Conservation (phyloP, 2,113 vertebrate genomes). For the Chascanopsetta lugubris region DNA sequence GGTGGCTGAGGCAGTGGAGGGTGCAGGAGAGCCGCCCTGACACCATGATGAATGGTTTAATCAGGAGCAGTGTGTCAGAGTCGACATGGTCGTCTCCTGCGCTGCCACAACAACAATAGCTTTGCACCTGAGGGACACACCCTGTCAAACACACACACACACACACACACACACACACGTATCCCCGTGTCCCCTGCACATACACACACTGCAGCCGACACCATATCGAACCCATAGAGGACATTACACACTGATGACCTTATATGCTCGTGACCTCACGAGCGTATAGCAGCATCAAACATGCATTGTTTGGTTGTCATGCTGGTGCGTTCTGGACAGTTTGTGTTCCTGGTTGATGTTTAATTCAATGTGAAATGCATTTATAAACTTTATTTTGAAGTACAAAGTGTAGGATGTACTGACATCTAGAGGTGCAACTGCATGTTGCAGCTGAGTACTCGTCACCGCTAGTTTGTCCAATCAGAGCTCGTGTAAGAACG, state of each 20-base stretch:
- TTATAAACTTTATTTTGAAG: no score
- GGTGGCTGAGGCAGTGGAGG: slow-evolving; percentile 40
- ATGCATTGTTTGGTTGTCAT: no score
- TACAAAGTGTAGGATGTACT: no score
- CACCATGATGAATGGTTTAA: slow-evolving; percentile 73
- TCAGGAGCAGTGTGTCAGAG: slow-evolving; percentile 61
- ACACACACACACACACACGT: slow-evolving; percentile 31
- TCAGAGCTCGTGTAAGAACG: no score
- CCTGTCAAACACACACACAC: slow-evolving; percentile 46
- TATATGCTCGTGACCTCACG: no score
- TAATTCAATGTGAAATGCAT: no score
- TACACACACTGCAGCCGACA: slow-evolving; percentile 14
- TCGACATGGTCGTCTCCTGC: slow-evolving; percentile 42
- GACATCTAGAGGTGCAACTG: no score
- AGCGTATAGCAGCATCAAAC: no score
- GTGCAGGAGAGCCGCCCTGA: slow-evolving; percentile 46
- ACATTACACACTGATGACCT: neutral
- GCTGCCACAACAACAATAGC: slow-evolving; percentile 45
- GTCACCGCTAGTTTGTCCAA: no score
- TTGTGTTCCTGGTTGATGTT: no score
- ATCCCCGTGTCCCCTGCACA: slow-evolving; percentile 7
- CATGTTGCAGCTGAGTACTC: no score
- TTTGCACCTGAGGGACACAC: slow-evolving; percentile 51
- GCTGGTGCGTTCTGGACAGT: no score
- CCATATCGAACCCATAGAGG: neutral